Percentiles rank a stretch among this genome's conserved stretches.
These are phyloP conservation scores for Brachyptera risi DNA, from an alignment of 2,888 invertebrate species.

Conservation along the genomic window DNA sequence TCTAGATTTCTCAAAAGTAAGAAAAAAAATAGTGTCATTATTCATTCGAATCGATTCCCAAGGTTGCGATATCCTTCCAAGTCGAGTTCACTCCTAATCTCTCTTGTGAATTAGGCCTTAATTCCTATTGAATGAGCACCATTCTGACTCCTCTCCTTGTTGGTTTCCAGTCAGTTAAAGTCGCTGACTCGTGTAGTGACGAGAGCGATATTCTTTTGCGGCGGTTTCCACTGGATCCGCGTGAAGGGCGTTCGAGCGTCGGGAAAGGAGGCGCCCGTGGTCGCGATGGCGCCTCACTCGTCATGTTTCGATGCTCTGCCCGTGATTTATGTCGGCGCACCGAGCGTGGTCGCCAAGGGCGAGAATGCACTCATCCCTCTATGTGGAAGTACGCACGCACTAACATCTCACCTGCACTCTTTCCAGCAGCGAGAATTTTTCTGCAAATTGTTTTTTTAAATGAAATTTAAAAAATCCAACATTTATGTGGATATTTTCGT, in stretches of 20 bases:
- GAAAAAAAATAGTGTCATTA: too few relatives aligned
- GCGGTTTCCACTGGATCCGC: slow-evolving; percentile 75
- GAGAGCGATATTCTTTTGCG: slow-evolving; percentile 70
- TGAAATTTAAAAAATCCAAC: too few relatives aligned
- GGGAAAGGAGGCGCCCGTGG: slow-evolving; percentile 50
- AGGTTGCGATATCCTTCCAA: too few relatives aligned
- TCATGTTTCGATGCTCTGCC: slow-evolving; percentile 86
- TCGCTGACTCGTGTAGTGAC: slow-evolving; percentile 63
- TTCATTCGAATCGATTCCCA: too few relatives aligned
- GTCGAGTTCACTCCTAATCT: too few relatives aligned
- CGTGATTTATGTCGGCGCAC: slow-evolving; percentile 76
- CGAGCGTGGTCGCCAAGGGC: slow-evolving; percentile 85
- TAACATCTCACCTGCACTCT: not conserved
- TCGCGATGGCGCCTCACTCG: slow-evolving; percentile 82
- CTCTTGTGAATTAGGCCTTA: too few relatives aligned
- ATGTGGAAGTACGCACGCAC: slow-evolving; percentile 78
- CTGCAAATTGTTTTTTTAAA: too few relatives aligned
- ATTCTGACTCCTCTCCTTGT: not conserved
- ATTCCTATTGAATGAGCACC: too few relatives aligned
- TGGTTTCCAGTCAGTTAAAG: slow-evolving; percentile 55
- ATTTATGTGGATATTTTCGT: too few relatives aligned
- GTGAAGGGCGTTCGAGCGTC: slow-evolving; percentile 64
- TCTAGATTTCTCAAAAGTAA: too few relatives aligned
- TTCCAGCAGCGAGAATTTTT: too few relatives aligned
- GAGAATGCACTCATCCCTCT: slow-evolving; percentile 78